Evolutionary conservation across 2,888 invertebrate genomes (phyloP), one percentile per base, ranked within the genome.

Genomic region (Carabus problematicus): DNA sequence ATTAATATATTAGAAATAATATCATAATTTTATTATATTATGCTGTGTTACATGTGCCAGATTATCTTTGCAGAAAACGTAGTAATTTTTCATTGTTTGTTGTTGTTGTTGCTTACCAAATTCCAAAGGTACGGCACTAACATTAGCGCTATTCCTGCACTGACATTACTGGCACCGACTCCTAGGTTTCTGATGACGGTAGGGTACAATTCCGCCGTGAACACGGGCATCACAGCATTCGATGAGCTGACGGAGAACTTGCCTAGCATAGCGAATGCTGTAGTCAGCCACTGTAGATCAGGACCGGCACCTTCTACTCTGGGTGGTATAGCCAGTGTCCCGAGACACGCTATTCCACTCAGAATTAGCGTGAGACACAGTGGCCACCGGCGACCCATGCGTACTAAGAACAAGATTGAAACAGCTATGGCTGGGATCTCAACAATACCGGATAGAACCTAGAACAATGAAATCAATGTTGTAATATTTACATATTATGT

Each of bases 181-280:
- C 91, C 92, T 43, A 91, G 88, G 78, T 93, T 93, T 72, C 93
- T 84, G 3, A 92, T 87, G 3, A 91, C 88, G 0, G 93, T 94
- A 0, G 93, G 93, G 77, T 91, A 93, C 45, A 93, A 80, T 82
- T 94, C 93, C 0, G 92, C 90, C 7, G 91, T 88, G 78, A 88
- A 93, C 16, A 93, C 85, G 0, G 93, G 93, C 84, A 92, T 84
- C 75, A 92, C 90, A 77, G 90, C 92, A 76, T 93, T 93, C 16
- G 91, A 90, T 0, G 90, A 88, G 47, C 91, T 91, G 63, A 93
- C 90, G 29, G 90, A 88, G 75, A 93, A 92, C 82, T 93, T 92
- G 76, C 92, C 92, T 71, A 90, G 85, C 91, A 93, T 91, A 54
- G 91, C 85, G 73, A 91, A 86, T n/a, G 87, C 85, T 49, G 91